These are phyloP conservation scores for Aphelinus atriplicis DNA, from an alignment of 1,140 invertebrate species.

Conservation along the genomic window DNA sequence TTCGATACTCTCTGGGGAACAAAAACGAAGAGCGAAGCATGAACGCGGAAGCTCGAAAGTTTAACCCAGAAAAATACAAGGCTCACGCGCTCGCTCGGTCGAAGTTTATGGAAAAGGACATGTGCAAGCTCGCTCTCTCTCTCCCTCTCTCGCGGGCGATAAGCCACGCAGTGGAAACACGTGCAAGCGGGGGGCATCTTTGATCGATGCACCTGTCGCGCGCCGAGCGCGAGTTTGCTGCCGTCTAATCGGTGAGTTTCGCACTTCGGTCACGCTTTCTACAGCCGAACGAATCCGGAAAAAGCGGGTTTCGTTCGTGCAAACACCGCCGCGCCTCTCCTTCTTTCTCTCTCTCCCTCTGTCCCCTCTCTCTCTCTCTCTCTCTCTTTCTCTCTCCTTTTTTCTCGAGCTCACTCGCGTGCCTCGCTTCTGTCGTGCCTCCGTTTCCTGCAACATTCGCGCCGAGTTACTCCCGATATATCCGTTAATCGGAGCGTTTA, in stretches of 20 bases:
- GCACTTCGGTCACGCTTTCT: conserved; percentile 51
- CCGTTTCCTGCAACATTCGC: conserved; percentile 2
- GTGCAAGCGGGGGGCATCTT: background rate
- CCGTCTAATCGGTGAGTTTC: conserved; percentile 33
- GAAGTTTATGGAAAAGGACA: too few relatives aligned
- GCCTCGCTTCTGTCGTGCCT: conserved; percentile 5
- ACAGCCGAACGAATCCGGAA: conserved; percentile 44
- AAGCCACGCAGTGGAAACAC: background rate
- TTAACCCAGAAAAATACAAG: too few relatives aligned
- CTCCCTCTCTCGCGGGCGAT: too few relatives aligned
- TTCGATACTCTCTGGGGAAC: too few relatives aligned
- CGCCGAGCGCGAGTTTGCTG: background rate
- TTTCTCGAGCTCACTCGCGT: background rate
- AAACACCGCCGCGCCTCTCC: conserved; percentile 6
- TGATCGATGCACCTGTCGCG: conserved; percentile 15
- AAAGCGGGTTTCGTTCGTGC: conserved; percentile 27
- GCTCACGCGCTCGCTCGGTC: too few relatives aligned
- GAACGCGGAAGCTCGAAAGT: too few relatives aligned
- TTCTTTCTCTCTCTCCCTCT: background rate
- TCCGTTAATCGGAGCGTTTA: conserved; percentile 5
- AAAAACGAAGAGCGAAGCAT: too few relatives aligned
- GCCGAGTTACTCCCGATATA: background rate
- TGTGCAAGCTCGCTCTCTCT: too few relatives aligned
- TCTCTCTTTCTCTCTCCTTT: background rate
- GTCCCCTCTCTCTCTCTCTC: background rate